Base-by-base conservation (phyloP, 2,888 invertebrate genomes). In the Sericinus montela region DNA sequence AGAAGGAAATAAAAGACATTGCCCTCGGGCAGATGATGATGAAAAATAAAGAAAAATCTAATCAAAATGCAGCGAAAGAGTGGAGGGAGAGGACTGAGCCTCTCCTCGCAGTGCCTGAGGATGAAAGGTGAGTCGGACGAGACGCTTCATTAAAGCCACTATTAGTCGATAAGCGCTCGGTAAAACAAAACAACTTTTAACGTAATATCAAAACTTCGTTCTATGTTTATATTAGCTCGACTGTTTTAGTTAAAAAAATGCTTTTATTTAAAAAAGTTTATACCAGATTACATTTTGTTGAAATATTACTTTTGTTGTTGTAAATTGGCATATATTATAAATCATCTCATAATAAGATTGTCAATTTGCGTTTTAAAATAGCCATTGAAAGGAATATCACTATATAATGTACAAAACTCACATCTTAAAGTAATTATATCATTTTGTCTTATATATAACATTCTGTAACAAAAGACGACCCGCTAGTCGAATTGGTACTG, bases 81-180 rank as follows among this genome's bases (percentile, higher is more conserved):
- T 67, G 79, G 73, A 75, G 80, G 58, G 80, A 82, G 65, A 75
- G 79, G 59, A 72, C 77, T 34, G 87, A 85, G 57, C 80, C 82
- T 61, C 75, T 86, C 54, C 69, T 85, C 42, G 69, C 80, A 14
- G 85, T 85, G 70, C 84, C 86, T 82, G 88, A 87, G 63, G 82
- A 84, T 85, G 86, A 87, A 84, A 84, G 87, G 88, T 87, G 80
- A 88, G 84, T 74, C 72, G 66, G 64, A 58, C 62, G 67, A 63
- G 58, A 64, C 62, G 79, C 70, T 81, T 87, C 83, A 82, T 85
- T 87, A 85, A 77, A 71, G 63, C 60, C 69, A 80, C 79, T 80
- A 78, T 75, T 78, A 79, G 70, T 64, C 69, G 70, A 75, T 77
- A 72, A 78, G 59, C 73, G 66, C 65, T 58, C 57, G 61, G 55